phyloP scores from a whole-genome alignment of 1,140 invertebrate genomes.

The Saccostrea echinata region DNA sequence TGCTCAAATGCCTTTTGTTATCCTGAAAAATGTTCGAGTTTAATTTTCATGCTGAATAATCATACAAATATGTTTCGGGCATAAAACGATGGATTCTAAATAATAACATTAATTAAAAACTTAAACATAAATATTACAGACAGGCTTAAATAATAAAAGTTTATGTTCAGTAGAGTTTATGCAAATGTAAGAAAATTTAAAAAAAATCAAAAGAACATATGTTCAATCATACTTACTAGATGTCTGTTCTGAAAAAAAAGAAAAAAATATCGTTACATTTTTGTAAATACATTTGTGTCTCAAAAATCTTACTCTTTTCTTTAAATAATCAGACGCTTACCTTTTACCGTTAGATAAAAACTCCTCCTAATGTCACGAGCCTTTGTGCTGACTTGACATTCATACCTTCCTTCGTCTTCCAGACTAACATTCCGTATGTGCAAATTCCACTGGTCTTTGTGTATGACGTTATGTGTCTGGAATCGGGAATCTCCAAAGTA shows the following conservation, averaged over 20 bases:
- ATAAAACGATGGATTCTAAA: too few species aligned
- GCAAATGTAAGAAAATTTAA: too few species aligned
- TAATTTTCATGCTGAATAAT: too few species aligned
- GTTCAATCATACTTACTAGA: neutral
- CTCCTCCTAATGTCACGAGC: slow-evolving; percentile 47
- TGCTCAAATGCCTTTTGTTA: too few species aligned
- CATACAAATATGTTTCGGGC: too few species aligned
- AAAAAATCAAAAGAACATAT: neutral
- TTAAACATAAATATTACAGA: too few species aligned
- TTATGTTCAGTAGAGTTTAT: too few species aligned
- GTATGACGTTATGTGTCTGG: slow-evolving; percentile 85
- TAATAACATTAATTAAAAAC: too few species aligned
- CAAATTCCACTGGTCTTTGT: slow-evolving; percentile 93
- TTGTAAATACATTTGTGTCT: too few species aligned
- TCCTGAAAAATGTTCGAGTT: too few species aligned
- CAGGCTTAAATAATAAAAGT: too few species aligned
- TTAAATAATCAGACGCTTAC: neutral
- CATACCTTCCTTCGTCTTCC: slow-evolving; percentile 92
- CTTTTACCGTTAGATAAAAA: slow-evolving; percentile 43
- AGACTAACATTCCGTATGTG: slow-evolving; percentile 92
- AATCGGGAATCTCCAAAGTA: slow-evolving; percentile 66
- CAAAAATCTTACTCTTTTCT: neutral
- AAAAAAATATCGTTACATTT: too few species aligned
- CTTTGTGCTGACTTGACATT: slow-evolving; percentile 92
- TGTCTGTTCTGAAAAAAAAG: slow-evolving; percentile 5